A percentile compares a stretch with the other conserved stretches of the same genome.
Conservation (phyloP, 2,113 vertebrate genomes). For the Apteryx owenii region DNA sequence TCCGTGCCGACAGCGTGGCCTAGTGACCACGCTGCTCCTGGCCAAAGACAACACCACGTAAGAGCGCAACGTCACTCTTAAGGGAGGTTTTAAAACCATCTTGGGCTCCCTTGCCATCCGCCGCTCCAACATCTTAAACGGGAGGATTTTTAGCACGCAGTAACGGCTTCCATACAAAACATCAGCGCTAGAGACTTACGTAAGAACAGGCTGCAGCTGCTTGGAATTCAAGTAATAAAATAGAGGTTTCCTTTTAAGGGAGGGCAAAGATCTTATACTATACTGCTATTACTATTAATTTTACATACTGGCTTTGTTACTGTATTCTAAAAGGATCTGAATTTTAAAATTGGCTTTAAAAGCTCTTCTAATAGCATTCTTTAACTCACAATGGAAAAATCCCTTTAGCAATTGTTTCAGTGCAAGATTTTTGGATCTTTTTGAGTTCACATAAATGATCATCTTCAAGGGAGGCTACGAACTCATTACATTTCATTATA, state of each 20-base stretch:
- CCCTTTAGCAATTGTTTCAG: neutral
- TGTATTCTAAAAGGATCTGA: neutral
- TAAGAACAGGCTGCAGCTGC: neutral
- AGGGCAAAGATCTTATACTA: neutral
- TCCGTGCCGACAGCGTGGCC: neutral
- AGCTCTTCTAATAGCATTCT: neutral
- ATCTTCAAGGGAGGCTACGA: neutral
- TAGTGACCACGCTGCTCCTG: neutral
- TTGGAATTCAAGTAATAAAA: conserved; percentile 16
- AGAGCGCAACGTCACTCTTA: neutral
- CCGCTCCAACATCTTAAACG: neutral
- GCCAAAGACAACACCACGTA: neutral
- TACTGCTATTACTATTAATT: neutral
- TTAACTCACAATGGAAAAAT: neutral
- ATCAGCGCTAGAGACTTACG: neutral
- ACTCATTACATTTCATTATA: neutral
- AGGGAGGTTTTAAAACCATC: neutral
- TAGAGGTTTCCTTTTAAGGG: neutral
- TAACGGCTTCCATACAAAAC: neutral
- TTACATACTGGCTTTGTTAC: neutral
- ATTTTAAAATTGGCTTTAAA: neutral
- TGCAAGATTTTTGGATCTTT: neutral
- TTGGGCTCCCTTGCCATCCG: neutral
- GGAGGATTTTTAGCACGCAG: neutral
- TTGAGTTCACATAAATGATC: neutral